Evolutionary conservation across 1,140 invertebrate genomes (phyloP), one percentile per base, ranked within the genome.

Genomic region (Hylaeus anthracinus): DNA sequence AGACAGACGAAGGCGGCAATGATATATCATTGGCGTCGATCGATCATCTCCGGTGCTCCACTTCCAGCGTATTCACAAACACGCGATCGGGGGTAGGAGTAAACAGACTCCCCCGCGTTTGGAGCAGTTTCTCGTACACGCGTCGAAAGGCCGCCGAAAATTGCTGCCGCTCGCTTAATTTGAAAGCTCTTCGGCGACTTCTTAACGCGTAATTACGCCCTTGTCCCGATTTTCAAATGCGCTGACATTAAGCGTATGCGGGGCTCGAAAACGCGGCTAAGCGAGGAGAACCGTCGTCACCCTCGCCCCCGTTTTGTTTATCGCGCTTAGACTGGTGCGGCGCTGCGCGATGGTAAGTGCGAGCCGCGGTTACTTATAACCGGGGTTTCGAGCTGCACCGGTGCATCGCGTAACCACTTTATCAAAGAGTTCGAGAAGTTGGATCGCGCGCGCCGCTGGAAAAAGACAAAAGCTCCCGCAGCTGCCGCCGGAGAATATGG

Each of bases 21-120:
- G 79, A 84, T 84, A 84, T 84, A 84, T 72, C 69, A 78, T 78
- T 79, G 58, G 69, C 56, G 66, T 3, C 74, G 82, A 84, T 84
- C 82, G 82, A 84, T 82, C 82, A 72, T 58, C 60, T 53, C 72
- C 5, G 37, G 55, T 61, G 26, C 55, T 72, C 79, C 65, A 66
- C 26, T 67, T 69, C 61, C 48, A 61, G 72, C 73, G 79, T 61
- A 81, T 83, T 83, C 79, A 60, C 82, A 81, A 83, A 83, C 82
- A 45, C 61, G 55, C n/a, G 63, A 75, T 39, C 65, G 15, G 45
- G 8, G 1, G 8, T 9, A 10, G 45, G 9, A 3, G 45, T 37
- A 51, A 37, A 67, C 65, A 67, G 10, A 45, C 39, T 14, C 65
- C 3, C n/a, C 37, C 65, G 26, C 45, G 65, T 51, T 51, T 51